Conservation (phyloP, 2,888 invertebrate genomes). For the Tachystola acroxantha region DNA sequence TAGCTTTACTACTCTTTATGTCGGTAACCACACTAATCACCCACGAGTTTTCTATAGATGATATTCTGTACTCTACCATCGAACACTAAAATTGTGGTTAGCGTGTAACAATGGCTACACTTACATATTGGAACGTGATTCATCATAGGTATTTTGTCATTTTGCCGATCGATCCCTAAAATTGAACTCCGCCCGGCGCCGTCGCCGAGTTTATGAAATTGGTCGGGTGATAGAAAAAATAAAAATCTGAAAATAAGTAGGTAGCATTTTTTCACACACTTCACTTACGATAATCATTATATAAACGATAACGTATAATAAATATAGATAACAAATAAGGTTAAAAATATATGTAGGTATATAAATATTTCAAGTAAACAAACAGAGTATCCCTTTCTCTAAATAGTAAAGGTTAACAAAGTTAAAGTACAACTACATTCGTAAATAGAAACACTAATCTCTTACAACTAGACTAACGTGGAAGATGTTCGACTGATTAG, state of each 20-base stretch:
- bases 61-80: constrained; percentile 53
- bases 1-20: constrained; percentile 52
- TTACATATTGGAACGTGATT: constrained; percentile 54
- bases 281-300: constrained; percentile 60
- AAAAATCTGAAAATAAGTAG: constrained; percentile 77
- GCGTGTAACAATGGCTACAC: constrained; percentile 55
- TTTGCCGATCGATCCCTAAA: constrained; percentile 61
- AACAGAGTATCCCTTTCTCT: constrained; percentile 61
- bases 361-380: constrained; percentile 63
- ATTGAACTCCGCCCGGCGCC: constrained; percentile 44
- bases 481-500: constrained; percentile 68
- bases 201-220: constrained; percentile 59
- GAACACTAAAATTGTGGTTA: constrained; percentile 55
- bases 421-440: constrained; percentile 56
- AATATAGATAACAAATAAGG: constrained; percentile 61
- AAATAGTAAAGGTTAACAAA: constrained; percentile 72
- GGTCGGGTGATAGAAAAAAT: constrained; percentile 73
- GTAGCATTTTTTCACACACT: constrained; percentile 75
- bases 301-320: constrained; percentile 62
- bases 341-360: constrained; percentile 52
- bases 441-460: constrained; percentile 69
- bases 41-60: constrained; percentile 51
- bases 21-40: constrained; percentile 38
- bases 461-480: constrained; percentile 70
- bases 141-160: constrained; percentile 53